Base-by-base conservation (phyloP, 1,140 invertebrate genomes). In the Drosophila simulans region DNA sequence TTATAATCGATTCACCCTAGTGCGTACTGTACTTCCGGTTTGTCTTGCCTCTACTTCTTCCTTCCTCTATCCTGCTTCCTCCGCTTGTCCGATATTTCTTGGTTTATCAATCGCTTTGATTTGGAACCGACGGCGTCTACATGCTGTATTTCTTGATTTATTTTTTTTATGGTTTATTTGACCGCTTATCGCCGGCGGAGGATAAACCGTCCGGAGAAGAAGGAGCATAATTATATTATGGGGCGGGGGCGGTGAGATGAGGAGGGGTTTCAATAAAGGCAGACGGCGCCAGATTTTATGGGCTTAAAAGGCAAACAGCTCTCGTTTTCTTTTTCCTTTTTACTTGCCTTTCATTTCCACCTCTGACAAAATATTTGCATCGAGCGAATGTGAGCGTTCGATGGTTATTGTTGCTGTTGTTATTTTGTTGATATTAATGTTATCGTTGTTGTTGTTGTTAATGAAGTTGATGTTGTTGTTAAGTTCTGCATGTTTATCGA, bases 261-360 rank as follows among this genome's bases (percentile, higher is more conserved):
- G 1, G 17, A 7, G 11, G 5, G 37, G 53, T 10, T n/a, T 37
- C 49, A 22, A 62, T 60, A 57, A 57, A 27, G 45, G 31, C 25
- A 49, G 68, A 74, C 70, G 82, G 82, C 82, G 82, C 82, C 82
- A 86, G 63, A 71, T 79, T 83, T 88, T 86, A 86, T 88, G 75
- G 65, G 64, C 15, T 13, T n/a, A 37, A 43, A 27, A 43, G 39
- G 53, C 52, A 66, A 72, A 72, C 53, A 68, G 71, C 59, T 57
- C 46, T 42, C 31, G 27, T 53, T 48, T 68, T 43, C 4, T 20
- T 43, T 43, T 17, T 8, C 3, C 31, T 2, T 27, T 46, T 8
- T 27, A 12, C 37, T 34, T 13, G 13, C 10, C 7, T 49, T 59
- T 60, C 40, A 27, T 60, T 52, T 52, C 11, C 46, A 52, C 20